Evolutionary conservation across 2,113 vertebrate species (phyloP).

Genomic region (Nestor notabilis): DNA sequence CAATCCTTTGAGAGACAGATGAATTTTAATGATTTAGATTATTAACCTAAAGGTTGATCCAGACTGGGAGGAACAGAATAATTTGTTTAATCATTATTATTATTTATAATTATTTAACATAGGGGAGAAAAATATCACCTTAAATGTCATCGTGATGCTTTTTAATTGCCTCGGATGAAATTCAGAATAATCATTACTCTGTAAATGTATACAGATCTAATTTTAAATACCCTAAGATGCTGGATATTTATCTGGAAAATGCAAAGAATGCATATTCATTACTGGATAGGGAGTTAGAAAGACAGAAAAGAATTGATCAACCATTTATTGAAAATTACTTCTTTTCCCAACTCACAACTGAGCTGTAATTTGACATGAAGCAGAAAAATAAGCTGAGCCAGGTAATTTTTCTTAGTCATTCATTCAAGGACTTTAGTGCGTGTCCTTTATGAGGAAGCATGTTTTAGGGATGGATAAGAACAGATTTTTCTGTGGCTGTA

Average conservation of each 20-base stretch:
- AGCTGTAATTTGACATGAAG: neutral
- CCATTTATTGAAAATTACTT: conserved; percentile 54
- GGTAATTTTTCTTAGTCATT: neutral
- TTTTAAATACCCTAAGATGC: conserved; percentile 73
- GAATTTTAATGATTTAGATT: conserved; percentile 80
- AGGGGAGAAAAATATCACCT: conserved; percentile 81
- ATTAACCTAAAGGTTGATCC: conserved; percentile 83
- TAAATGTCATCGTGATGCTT: conserved; percentile 81
- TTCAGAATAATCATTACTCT: conserved; percentile 73
- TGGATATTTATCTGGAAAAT: conserved; percentile 69
- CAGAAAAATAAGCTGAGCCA: conserved; percentile 17
- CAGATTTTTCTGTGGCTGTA: neutral
- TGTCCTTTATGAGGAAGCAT: neutral
- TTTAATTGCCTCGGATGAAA: conserved; percentile 81
- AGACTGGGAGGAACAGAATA: conserved; percentile 75
- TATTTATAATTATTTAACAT: conserved; percentile 86
- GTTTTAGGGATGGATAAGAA: neutral
- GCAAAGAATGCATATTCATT: conserved; percentile 65
- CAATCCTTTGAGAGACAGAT: conserved; percentile 79
- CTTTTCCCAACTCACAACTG: conserved; percentile 19
- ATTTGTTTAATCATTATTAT: conserved; percentile 84
- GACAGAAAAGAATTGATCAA: conserved; percentile 61
- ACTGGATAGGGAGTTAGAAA: conserved; percentile 1
- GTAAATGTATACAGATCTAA: conserved; percentile 74
- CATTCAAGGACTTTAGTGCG: neutral